Percentiles rank a stretch among this genome's conserved stretches.
Conservation (phyloP, 2,113 vertebrate species). For the Tretioscincus oriximinensis region DNA sequence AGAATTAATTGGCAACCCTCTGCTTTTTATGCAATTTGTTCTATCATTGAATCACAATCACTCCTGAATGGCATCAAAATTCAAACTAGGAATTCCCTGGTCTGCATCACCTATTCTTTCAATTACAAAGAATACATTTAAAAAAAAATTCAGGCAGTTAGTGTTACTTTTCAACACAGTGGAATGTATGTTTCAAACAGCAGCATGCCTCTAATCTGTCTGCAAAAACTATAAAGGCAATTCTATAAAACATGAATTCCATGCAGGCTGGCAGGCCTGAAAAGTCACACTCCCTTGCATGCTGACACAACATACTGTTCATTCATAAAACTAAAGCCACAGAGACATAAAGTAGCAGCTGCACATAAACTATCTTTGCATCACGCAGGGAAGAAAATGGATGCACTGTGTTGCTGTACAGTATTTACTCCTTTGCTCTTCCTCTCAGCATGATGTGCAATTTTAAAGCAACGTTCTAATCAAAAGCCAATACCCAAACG, state of each 20-base stretch:
- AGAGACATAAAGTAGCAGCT: constrained; percentile 53
- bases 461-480: not conserved
- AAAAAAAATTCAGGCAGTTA: not conserved
- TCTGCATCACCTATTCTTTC: not conserved
- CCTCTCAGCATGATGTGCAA: not conserved
- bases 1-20: too few relatives aligned
- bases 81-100: not conserved
- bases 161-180: not conserved
- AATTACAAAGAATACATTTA: accelerated
- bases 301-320: constrained; percentile 57
- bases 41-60: too few relatives aligned
- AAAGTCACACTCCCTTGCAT: constrained; percentile 43
- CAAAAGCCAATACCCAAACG: not conserved
- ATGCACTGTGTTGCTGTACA: not conserved
- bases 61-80: not conserved
- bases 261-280: constrained; percentile 45
- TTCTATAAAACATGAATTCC: constrained; percentile 59
- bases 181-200: constrained; percentile 1
- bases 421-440: not conserved
- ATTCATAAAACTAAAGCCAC: constrained; percentile 53
- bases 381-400: constrained; percentile 9
- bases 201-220: constrained; percentile 22
- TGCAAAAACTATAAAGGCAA: constrained; percentile 22
- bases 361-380: not conserved
- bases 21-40: too few relatives aligned